Base-by-base conservation (phyloP, 2,113 vertebrate genomes). In the Clupea harengus region DNA sequence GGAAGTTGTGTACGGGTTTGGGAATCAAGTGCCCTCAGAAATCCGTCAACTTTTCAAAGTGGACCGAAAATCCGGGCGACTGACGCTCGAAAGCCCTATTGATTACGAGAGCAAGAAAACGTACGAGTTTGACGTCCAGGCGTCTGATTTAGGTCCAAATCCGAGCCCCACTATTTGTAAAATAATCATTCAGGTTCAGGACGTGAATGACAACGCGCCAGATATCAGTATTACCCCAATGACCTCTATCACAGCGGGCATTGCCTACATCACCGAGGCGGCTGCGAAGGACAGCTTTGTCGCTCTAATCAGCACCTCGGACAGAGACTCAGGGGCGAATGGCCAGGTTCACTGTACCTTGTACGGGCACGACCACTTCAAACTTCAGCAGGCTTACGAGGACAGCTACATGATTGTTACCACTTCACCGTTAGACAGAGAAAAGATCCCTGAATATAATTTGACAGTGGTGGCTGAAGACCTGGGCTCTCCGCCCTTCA, bases 351-450 rank as follows among this genome's bases (percentile, higher is more conserved):
- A 97, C 91, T 98, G 97, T 94, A 96, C 97, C 13, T 96, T 99
- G 18, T 97, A 97, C 0, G 97, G 97, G 75, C 97, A 98, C 1
- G 96, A 97, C 67, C 97, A 99, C 93, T 99, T 99, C 0, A 89
- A 96, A 52, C 94, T 99, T 87, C 97, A 98, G 94, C 97, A 97
- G 28, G 98, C 98, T 81, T 98, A 99, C 0, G 97, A 97, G 45
- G 97, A 97, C 96, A 98, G 97, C 95, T 98, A 97, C 93, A 96
- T 99, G 96, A 96, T 99, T 0, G 95, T 99, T 85, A 99, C 97
- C 15, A 96, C 97, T 0, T 94, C 95, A 0, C 92, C 96, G 0
- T 90, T 99, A 28, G 97, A 99, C 93, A 94, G 97, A 0, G 98
- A 99, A 88, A 97, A 95, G 82, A 96, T 97, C 45, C 89, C 97